phyloP scores from a whole-genome alignment of 2,888 invertebrate species.

The Tetheella fluctuosa region DNA sequence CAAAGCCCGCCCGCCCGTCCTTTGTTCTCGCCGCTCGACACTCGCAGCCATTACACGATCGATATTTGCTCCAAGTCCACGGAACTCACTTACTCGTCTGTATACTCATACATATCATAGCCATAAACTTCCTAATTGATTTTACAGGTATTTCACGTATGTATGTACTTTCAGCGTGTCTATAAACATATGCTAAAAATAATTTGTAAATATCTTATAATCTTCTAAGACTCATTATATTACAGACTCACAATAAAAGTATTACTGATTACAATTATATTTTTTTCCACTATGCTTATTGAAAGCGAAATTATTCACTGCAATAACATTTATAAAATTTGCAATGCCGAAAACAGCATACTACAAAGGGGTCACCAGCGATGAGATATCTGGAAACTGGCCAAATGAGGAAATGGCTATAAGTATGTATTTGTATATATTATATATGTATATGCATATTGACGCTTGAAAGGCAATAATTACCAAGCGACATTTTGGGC shows the following conservation, averaged over 20 bases:
- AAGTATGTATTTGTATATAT: not conserved
- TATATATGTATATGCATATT: no score
- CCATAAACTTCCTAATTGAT: not conserved
- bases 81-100: conserved; percentile 35
- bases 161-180: not conserved
- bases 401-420: conserved; percentile 24
- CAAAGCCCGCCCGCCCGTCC: conserved; percentile 39
- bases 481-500: no score
- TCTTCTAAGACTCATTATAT: no score
- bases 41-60: conserved; percentile 50
- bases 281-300: no score
- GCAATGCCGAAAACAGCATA: conserved; percentile 20
- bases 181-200: not conserved
- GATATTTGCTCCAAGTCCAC: conserved; percentile 49
- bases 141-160: not conserved
- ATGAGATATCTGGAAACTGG: conserved; percentile 30
- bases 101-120: conserved; percentile 27
- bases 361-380: conserved; percentile 30
- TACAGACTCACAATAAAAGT: no score
- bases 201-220: not conserved
- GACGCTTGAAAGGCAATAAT: no score
- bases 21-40: conserved; percentile 54
- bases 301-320: no score
- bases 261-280: no score
- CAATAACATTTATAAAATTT: not conserved